phyloP scores from a whole-genome alignment of 2,113 vertebrate species.

The Lepus timidus region DNA sequence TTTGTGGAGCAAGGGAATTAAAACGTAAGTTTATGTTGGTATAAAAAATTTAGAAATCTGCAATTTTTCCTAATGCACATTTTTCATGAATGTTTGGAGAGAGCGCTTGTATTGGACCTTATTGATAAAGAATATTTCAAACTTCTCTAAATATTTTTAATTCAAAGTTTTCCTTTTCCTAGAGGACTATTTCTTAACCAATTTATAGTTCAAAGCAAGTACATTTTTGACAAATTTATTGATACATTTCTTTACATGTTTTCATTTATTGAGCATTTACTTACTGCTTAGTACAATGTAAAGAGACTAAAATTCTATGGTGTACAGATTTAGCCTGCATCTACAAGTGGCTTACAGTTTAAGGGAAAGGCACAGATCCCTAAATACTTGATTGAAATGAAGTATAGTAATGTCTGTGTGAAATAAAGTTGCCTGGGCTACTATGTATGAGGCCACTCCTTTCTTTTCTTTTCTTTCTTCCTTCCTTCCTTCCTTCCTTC shows the following conservation, averaged over 20 bases:
- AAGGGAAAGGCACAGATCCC: background rate
- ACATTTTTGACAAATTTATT: conserved; percentile 14
- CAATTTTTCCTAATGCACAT: too few relatives aligned
- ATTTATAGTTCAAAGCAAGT: conserved; percentile 33
- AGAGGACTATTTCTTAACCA: background rate
- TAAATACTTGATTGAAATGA: background rate
- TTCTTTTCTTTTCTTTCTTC: background rate
- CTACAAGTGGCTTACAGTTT: background rate
- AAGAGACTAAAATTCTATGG: conserved; percentile 20
- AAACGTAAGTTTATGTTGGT: too few relatives aligned
- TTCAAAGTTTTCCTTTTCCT: conserved; percentile 57
- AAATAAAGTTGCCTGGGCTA: background rate
- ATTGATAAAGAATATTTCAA: conserved; percentile 2
- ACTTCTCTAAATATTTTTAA: conserved; percentile 13
- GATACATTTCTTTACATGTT: background rate
- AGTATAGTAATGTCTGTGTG: background rate
- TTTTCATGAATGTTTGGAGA: too few relatives aligned
- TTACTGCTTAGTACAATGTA: background rate
- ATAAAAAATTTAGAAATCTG: too few relatives aligned
- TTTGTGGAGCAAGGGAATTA: too few relatives aligned
- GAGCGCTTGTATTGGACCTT: background rate
- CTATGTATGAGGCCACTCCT: background rate
- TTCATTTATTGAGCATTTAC: conserved; percentile 31
- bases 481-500: too few relatives aligned
- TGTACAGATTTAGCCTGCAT: background rate